These are phyloP conservation scores for Apostichopus japonicus DNA, from an alignment of 35 echinoderm and acorn worm species.

Conservation along the genomic window DNA sequence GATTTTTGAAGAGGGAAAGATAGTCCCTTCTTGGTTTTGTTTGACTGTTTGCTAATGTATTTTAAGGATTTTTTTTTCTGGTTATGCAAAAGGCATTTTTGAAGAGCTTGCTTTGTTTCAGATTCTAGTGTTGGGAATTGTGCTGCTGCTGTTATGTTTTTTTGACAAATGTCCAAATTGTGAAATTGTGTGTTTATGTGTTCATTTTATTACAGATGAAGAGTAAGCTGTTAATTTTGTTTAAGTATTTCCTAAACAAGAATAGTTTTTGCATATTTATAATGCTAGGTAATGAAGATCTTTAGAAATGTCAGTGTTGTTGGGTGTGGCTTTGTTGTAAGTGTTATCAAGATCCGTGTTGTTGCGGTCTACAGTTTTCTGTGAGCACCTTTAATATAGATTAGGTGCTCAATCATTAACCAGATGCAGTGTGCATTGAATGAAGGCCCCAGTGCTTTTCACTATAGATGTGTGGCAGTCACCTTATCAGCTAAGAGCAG, in stretches of 20 bases:
- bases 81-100: not conserved
- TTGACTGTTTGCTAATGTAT: not conserved
- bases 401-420: not conserved
- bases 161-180: too few species aligned
- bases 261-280: too few species aligned
- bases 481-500: slow-evolving; percentile 15
- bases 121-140: too few species aligned
- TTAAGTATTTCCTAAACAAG: too few species aligned
- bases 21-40: not conserved
- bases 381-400: slow-evolving; percentile 18
- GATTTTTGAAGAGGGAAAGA: not conserved
- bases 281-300: not conserved
- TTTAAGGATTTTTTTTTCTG: not conserved
- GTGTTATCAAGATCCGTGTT: not conserved
- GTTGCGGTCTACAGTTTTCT: not conserved
- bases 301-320: not conserved
- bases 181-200: too few species aligned
- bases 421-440: not conserved
- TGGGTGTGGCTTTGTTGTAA: not conserved
- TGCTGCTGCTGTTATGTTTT: too few species aligned
- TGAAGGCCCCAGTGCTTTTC: slow-evolving; percentile 10
- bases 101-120: too few species aligned
- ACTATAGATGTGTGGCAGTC: not conserved
- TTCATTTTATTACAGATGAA: too few species aligned
- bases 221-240: too few species aligned